Conservation (phyloP, 2,113 vertebrate genomes). For the Leucoraja erinaceus region DNA sequence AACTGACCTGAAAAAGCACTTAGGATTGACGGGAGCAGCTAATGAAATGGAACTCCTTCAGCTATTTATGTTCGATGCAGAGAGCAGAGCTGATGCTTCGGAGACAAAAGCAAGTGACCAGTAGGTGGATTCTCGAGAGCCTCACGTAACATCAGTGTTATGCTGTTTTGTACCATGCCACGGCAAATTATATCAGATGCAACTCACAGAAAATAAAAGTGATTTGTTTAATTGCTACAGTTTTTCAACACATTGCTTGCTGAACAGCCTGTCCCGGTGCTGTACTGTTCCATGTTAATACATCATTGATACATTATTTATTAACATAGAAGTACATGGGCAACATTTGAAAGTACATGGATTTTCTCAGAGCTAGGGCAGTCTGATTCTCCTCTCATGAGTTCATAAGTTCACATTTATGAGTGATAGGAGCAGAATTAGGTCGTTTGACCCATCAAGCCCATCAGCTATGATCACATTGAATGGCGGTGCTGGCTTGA, state of each 20-base stretch:
- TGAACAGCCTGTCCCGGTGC: no score
- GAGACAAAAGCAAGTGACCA: background rate
- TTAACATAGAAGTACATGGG: no score
- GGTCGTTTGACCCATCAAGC: no score
- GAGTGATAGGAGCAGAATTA: no score
- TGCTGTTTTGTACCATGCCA: background rate
- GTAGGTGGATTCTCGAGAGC: background rate
- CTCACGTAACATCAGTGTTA: background rate
- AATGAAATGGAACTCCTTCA: constrained; percentile 10
- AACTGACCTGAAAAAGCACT: background rate
- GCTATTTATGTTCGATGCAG: background rate
- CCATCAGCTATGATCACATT: no score
- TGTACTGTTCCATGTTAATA: no score
- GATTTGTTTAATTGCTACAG: background rate
- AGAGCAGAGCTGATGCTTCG: background rate
- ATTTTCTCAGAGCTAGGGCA: background rate
- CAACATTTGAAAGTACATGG: no score
- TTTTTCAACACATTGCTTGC: background rate
- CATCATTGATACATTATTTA: no score
- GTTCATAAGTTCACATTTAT: no score
- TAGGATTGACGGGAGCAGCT: background rate
- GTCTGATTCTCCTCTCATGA: no score
- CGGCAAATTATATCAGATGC: background rate
- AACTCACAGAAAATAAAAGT: background rate
- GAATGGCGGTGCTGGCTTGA: no score